Evolutionary conservation across 37 sponge, comb jelly and placozoan genomes (phyloP), one percentile per base, ranked within the genome.

Genomic region (Aphrocallistes beatrix): DNA sequence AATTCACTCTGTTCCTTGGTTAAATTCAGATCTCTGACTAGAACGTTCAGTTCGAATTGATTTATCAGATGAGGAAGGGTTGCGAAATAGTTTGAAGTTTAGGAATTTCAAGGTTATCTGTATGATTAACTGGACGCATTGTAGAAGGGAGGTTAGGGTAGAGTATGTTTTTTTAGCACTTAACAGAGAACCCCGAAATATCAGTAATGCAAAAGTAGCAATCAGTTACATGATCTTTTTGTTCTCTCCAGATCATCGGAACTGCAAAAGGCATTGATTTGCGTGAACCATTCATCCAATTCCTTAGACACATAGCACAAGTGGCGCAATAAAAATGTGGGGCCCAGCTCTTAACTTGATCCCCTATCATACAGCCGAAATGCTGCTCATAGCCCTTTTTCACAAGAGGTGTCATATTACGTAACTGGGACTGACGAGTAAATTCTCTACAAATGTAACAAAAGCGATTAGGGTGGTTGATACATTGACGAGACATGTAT

Each of bases 391-490:
- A 82, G n/a, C 23, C 19, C 28, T 82, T 38, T 39, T 82, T 82
- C n/a, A 39, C 45, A 82, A 39, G 28, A 37, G 6, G 23, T 40
- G 69, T 40, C 28, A 82, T 38, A 25, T 23, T 37, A 21, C 39
- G 23, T 37, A 23, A 25, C 39, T 82, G 83, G 9, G 23, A 25
- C 8, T 21, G 6, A 40, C 37, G 23, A 19, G 28, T 82, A 82
- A 40, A 82, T 8, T n/a, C 25, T 37, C 83, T 28, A 39, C 83
- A 82, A 82, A 82, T 82, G 39, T 82, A 82, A 82, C 83, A 82
- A 17, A 81, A 81, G 37, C 13, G 16, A 36, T 81, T 81, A 16
- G 81, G 81, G 37, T 81, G 36, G 36, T 34, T 81, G 9, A 37
- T 81, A 81, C 81, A 81, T 34, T 81, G 36, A 37, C 36, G 81